Percentiles rank a stretch among this genome's conserved stretches.
These are phyloP conservation scores for Benitochromis conjunctus DNA, from an alignment of 2,113 vertebrate genomes.

Conservation along the genomic window DNA sequence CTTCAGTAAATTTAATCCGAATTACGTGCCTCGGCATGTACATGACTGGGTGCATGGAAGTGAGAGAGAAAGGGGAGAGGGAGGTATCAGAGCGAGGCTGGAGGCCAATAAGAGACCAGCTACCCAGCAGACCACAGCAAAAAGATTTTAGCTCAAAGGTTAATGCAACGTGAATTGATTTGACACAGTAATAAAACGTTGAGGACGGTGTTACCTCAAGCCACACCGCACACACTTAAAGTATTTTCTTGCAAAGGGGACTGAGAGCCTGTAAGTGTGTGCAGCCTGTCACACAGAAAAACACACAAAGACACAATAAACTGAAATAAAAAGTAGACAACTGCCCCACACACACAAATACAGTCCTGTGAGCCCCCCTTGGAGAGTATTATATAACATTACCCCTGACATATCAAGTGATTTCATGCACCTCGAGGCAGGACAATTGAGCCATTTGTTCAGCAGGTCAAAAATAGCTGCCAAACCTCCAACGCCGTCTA, in stretches of 20 bases:
- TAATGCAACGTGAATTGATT: slow-evolving; percentile 56
- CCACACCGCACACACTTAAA: neutral
- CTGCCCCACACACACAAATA: neutral
- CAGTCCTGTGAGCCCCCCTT: neutral
- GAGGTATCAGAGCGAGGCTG: neutral
- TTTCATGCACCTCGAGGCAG: slow-evolving; percentile 61
- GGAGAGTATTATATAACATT: slow-evolving; percentile 63
- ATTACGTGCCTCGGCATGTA: neutral
- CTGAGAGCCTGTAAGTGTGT: no score
- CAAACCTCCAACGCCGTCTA: slow-evolving; percentile 35
- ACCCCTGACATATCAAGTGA: slow-evolving; percentile 67
- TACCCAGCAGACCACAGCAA: slow-evolving; percentile 51
- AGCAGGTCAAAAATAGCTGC: slow-evolving; percentile 56
- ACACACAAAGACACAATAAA: neutral
- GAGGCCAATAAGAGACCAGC: slow-evolving; percentile 12
- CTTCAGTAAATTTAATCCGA: neutral
- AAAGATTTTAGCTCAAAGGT: slow-evolving; percentile 48
- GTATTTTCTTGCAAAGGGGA: no score
- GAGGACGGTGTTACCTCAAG: slow-evolving; percentile 34
- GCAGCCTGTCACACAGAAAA: neutral
- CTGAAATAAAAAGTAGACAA: neutral
- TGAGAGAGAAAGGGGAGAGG: neutral
- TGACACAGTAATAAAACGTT: slow-evolving; percentile 53
- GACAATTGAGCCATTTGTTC: slow-evolving; percentile 69
- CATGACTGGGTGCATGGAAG: neutral